Conservation (phyloP, 2,888 invertebrate species). For the Habrosyne pyritoides region DNA sequence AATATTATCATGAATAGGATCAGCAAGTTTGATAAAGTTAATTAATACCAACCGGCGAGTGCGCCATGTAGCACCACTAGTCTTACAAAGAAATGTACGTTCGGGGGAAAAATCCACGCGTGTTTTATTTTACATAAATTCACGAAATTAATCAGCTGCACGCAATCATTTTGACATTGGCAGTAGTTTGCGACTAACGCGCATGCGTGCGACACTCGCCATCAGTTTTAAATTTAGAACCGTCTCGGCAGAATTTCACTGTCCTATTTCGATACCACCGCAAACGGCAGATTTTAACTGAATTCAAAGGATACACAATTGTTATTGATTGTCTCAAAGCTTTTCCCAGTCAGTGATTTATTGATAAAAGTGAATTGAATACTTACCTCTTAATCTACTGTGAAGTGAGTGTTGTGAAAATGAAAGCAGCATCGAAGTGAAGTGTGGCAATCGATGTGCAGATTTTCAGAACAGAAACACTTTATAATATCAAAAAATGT, state of each 20-base stretch:
- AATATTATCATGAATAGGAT: too few species aligned
- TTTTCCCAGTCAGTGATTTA: constrained; percentile 38
- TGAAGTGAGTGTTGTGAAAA: constrained; percentile 31
- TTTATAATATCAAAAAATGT: constrained; percentile 40
- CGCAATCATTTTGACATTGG: constrained; percentile 53
- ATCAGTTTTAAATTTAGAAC: constrained; percentile 76
- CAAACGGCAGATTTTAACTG: constrained; percentile 59
- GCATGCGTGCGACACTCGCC: constrained; percentile 71
- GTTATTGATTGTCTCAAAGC: constrained; percentile 37
- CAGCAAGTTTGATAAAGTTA: background rate
- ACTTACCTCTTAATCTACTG: constrained; percentile 19
- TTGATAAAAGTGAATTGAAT: constrained; percentile 14
- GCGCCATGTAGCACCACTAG: background rate
- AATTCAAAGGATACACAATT: constrained; percentile 41
- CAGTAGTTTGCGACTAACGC: constrained; percentile 47
- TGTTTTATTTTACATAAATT: constrained; percentile 16
- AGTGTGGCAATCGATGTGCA: constrained; percentile 34
- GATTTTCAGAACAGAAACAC: constrained; percentile 26
- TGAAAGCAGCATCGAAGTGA: constrained; percentile 32
- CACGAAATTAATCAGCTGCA: constrained; percentile 31
- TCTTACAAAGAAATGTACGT: background rate
- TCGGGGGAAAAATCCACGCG: background rate
- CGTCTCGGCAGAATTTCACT: constrained; percentile 66
- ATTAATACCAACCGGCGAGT: background rate
- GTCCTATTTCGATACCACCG: constrained; percentile 66